These are phyloP conservation scores for Chrysolina haemoptera DNA, from an alignment of 2,888 invertebrate genomes.

Conservation along the genomic window DNA sequence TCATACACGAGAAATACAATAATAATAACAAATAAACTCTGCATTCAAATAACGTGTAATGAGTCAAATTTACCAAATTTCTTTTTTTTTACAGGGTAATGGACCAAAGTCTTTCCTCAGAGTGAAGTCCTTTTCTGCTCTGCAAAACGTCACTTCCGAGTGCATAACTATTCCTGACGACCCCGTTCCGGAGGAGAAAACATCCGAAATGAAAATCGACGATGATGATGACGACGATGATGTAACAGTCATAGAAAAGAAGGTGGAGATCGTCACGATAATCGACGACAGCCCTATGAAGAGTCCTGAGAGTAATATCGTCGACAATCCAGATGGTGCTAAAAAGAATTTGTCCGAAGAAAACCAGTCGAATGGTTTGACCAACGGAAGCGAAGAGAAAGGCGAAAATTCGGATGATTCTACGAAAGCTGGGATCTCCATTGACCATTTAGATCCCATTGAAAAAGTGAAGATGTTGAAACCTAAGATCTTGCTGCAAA, in stretches of 20 bases:
- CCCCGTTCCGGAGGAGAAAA: slow-evolving; percentile 36
- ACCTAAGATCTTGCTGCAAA: slow-evolving; percentile 49
- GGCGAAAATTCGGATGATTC: background rate
- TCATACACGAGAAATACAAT: too few species aligned
- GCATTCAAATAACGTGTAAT: too few species aligned
- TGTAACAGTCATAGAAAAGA: slow-evolving; percentile 28
- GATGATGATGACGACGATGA: slow-evolving; percentile 28
- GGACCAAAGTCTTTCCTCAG: slow-evolving; percentile 54
- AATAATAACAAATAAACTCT: too few species aligned
- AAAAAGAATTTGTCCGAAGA: background rate
- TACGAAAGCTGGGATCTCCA: background rate
- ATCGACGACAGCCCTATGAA: slow-evolving; percentile 41
- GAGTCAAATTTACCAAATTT: too few species aligned
- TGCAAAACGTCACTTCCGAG: slow-evolving; percentile 61
- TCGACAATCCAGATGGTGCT: background rate
- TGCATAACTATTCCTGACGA: slow-evolving; percentile 66
- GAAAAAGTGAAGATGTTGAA: slow-evolving; percentile 53
- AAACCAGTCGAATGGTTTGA: background rate
- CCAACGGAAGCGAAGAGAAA: background rate
- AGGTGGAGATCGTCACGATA: slow-evolving; percentile 28
- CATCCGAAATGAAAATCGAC: slow-evolving; percentile 26
- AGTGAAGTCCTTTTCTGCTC: slow-evolving; percentile 62
- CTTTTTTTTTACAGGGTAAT: background rate
- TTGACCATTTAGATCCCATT: slow-evolving; percentile 4
- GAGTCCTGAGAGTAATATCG: background rate